A percentile compares a stretch with the other conserved stretches of the same genome.
phyloP scores from a whole-genome alignment of 1,140 invertebrate genomes.

The Leptopilina clavipes region DNA sequence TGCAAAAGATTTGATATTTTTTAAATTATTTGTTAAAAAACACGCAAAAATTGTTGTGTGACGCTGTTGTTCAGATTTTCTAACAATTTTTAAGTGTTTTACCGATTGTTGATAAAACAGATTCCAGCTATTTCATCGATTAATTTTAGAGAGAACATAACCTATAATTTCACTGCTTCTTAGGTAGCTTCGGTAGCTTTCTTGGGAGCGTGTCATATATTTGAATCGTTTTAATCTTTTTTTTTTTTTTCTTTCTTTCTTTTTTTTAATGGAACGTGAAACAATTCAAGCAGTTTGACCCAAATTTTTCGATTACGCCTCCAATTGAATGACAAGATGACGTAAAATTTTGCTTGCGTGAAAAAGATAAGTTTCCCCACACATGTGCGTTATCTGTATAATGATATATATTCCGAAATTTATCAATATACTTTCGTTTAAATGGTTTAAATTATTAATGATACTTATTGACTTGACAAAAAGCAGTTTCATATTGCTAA shows the following conservation, averaged over 20 bases:
- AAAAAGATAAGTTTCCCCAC: constrained; percentile 2
- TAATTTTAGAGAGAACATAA: too few species aligned
- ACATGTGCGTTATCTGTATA: neutral
- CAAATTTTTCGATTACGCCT: neutral
- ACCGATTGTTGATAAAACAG: too few species aligned
- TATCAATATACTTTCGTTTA: neutral
- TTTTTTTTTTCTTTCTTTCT: neutral
- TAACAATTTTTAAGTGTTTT: too few species aligned
- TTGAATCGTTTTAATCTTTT: too few species aligned
- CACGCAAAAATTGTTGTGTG: too few species aligned
- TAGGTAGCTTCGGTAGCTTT: too few species aligned
- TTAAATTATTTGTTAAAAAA: too few species aligned
- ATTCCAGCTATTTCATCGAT: too few species aligned
- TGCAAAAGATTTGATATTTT: too few species aligned
- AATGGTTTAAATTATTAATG: constrained; percentile 27
- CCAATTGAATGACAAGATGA: neutral
- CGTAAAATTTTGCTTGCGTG: constrained; percentile 11
- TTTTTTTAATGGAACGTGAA: neutral
- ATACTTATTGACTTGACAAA: neutral
- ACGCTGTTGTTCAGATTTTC: too few species aligned
- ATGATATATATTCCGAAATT: neutral
- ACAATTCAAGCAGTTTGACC: neutral
- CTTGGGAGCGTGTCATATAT: too few species aligned
- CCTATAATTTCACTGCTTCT: too few species aligned
- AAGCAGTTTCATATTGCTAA: neutral